Conservation (phyloP, 2,888 invertebrate species). For the Mechanitis mazaeus region DNA sequence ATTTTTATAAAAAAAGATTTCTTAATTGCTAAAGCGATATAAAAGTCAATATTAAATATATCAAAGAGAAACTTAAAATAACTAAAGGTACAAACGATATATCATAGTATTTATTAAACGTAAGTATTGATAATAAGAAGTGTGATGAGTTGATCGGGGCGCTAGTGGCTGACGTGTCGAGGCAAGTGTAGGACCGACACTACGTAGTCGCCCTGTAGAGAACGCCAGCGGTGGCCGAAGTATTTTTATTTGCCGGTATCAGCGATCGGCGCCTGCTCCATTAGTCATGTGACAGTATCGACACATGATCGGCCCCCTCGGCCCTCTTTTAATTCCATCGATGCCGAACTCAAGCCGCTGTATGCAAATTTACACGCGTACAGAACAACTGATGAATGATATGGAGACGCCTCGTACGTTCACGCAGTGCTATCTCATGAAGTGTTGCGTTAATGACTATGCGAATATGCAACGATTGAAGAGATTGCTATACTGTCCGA, state of each 20-base stretch:
- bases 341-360: conserved; percentile 53
- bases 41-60: too few relatives aligned
- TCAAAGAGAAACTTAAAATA: not conserved
- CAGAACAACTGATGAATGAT: conserved; percentile 65
- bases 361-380: conserved; percentile 64
- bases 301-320: conserved; percentile 65
- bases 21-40: too few relatives aligned
- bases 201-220: too few relatives aligned
- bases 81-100: not conserved
- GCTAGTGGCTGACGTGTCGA: conserved; percentile 10
- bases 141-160: conserved; percentile 1
- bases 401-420: conserved; percentile 44
- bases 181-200: conserved; percentile 23
- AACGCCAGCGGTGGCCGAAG: conserved; percentile 39
- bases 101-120: conserved; percentile 4
- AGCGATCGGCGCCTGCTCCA: conserved; percentile 73
- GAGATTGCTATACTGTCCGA: conserved; percentile 22
- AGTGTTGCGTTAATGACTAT: conserved; percentile 27
- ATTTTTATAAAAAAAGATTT: not conserved
- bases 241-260: conserved; percentile 72
- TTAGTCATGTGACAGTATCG: conserved; percentile 76
- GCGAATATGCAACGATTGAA: conserved; percentile 31
- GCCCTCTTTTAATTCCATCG: conserved; percentile 63
- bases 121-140: not conserved
- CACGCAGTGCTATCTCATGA: conserved; percentile 24